Conservation (phyloP, 2,888 invertebrate genomes). For the Athripsodes cinereus region DNA sequence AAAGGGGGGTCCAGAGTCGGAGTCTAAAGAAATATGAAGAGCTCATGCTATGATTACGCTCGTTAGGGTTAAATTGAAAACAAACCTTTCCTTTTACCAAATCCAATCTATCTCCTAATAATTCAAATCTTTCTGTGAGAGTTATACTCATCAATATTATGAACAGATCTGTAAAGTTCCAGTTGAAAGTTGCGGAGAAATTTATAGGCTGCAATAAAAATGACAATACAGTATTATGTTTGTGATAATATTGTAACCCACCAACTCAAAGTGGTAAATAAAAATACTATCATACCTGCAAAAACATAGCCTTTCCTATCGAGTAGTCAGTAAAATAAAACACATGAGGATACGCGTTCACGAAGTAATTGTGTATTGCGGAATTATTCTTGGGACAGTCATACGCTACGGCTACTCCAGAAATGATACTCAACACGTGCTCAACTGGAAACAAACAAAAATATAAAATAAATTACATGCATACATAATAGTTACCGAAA, state of each 20-base stretch:
- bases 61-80: not conserved
- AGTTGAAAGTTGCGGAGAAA: constrained; percentile 58
- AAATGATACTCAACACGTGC: constrained; percentile 55
- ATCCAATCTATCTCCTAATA: constrained; percentile 51
- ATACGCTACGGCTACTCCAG: constrained; percentile 43
- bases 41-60: too few relatives aligned
- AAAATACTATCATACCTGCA: constrained; percentile 34
- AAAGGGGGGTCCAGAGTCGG: too few relatives aligned
- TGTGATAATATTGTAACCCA: too few relatives aligned
- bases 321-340: constrained; percentile 39
- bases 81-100: constrained; percentile 45
- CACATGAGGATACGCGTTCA: constrained; percentile 37
- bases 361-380: constrained; percentile 29
- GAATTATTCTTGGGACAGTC: constrained; percentile 33
- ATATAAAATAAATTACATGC: too few relatives aligned
- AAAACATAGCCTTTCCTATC: constrained; percentile 39
- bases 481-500: too few relatives aligned
- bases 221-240: too few relatives aligned
- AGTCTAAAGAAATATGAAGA: too few relatives aligned
- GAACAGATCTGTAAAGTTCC: constrained; percentile 71
- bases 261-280: not conserved
- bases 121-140: constrained; percentile 57
- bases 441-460: constrained; percentile 43
- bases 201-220: constrained; percentile 30
- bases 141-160: constrained; percentile 69